Evolutionary conservation across 23 tunicate genomes (phyloP).

Genomic region (Halocynthia aurantium): DNA sequence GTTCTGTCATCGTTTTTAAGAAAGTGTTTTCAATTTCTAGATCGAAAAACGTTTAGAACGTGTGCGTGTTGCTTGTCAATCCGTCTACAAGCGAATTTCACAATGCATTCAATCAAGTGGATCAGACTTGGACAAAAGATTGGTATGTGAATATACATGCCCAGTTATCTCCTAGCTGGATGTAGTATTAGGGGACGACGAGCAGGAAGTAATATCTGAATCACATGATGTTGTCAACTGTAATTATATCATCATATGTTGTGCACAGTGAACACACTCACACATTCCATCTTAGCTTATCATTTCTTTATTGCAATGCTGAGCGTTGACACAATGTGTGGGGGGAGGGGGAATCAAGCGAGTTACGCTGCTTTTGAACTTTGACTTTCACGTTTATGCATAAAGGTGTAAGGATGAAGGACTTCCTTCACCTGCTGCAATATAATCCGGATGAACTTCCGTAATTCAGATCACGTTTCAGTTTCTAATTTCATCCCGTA

Average conservation of each 20-base stretch:
- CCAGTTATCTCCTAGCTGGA: too few species aligned
- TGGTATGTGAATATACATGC: conserved; percentile 19
- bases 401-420: too few species aligned
- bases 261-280: not conserved
- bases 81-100: conserved; percentile 44
- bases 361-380: too few species aligned
- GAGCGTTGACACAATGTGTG: too few species aligned
- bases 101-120: conserved; percentile 61
- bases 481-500: too few species aligned
- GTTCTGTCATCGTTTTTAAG: not conserved
- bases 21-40: conserved; percentile 2
- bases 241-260: not conserved
- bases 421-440: too few species aligned
- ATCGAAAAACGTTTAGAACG: conserved; percentile 67
- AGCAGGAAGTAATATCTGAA: too few species aligned
- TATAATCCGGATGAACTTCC: too few species aligned
- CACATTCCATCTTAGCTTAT: not conserved
- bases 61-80: conserved; percentile 41
- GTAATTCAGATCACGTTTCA: too few species aligned
- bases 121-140: conserved; percentile 45
- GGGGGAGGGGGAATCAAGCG: too few species aligned
- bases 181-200: too few species aligned
- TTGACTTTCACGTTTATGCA: too few species aligned
- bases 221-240: not conserved
- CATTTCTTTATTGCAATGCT: not conserved